A percentile compares a stretch with the other conserved stretches of the same genome.
phyloP scores from a whole-genome alignment of 2,797 vertebrate genomes.

The Sebastolobus altivelis region DNA sequence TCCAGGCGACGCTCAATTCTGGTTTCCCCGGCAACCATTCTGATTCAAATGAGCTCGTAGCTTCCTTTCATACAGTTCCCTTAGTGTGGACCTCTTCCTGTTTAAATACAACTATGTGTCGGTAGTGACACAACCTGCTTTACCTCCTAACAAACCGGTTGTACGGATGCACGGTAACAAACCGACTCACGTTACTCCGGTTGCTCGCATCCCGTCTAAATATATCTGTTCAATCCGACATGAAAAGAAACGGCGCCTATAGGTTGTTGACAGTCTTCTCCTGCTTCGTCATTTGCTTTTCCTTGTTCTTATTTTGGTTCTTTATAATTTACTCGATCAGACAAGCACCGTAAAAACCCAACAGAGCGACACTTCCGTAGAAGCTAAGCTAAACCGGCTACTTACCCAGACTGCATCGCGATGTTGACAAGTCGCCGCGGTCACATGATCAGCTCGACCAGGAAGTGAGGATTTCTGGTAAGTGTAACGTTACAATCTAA shows the following conservation, averaged over 20 bases:
- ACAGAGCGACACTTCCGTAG: neutral
- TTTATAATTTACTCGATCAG: conserved; percentile 84
- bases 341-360: conserved; percentile 62
- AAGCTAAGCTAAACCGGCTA: conserved; percentile 52
- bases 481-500: conserved; percentile 49
- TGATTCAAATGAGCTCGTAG: neutral
- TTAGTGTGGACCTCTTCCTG: neutral
- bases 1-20: neutral
- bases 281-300: conserved; percentile 78
- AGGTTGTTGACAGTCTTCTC: conserved; percentile 85
- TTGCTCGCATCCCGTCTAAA: neutral
- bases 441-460: conserved; percentile 78
- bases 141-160: neutral
- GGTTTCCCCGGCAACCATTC: neutral
- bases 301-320: conserved; percentile 83
- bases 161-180: neutral
- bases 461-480: conserved; percentile 81
- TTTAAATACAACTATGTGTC: neutral
- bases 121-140: neutral
- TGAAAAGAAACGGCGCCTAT: conserved; percentile 84
- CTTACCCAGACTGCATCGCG: conserved; percentile 70
- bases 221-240: conserved; percentile 35
- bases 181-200: neutral
- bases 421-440: conserved; percentile 56
- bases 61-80: neutral